These are phyloP conservation scores for Erpobdella octoculata DNA, from an alignment of 2,888 invertebrate species.

Conservation along the genomic window DNA sequence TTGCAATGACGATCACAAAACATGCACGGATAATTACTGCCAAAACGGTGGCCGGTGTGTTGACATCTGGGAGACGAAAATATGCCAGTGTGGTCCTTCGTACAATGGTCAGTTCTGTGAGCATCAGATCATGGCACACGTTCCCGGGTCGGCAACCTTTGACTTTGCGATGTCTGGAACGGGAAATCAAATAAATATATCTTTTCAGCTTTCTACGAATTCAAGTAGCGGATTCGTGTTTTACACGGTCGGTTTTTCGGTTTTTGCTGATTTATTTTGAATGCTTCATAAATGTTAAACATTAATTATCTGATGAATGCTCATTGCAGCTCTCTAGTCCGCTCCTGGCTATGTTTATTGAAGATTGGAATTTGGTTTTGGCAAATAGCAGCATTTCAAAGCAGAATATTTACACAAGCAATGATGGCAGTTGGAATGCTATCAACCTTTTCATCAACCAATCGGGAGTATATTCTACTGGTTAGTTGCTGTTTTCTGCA, in stretches of 20 bases:
- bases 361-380: not conserved
- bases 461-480: not conserved
- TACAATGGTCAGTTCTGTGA: constrained; percentile 41
- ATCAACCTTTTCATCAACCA: not conserved
- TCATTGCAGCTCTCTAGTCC: no score
- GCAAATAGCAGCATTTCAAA: not conserved
- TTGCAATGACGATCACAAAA: constrained; percentile 71
- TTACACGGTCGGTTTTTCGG: constrained; percentile 47
- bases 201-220: constrained; percentile 39
- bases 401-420: not conserved
- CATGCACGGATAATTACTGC: constrained; percentile 66
- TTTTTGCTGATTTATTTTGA: no score
- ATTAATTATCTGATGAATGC: no score
- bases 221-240: constrained; percentile 40
- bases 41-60: constrained; percentile 44
- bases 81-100: constrained; percentile 42
- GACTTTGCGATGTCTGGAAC: constrained; percentile 36
- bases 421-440: not conserved
- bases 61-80: constrained; percentile 43
- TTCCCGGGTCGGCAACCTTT: constrained; percentile 38
- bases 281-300: no score
- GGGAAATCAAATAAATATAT: no score
- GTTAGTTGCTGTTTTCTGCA: constrained; percentile 3
- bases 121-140: constrained; percentile 41
- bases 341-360: not conserved